These are phyloP conservation scores for Cyprinodon tularosa DNA, from an alignment of 2,113 vertebrate species.

Conservation along the genomic window DNA sequence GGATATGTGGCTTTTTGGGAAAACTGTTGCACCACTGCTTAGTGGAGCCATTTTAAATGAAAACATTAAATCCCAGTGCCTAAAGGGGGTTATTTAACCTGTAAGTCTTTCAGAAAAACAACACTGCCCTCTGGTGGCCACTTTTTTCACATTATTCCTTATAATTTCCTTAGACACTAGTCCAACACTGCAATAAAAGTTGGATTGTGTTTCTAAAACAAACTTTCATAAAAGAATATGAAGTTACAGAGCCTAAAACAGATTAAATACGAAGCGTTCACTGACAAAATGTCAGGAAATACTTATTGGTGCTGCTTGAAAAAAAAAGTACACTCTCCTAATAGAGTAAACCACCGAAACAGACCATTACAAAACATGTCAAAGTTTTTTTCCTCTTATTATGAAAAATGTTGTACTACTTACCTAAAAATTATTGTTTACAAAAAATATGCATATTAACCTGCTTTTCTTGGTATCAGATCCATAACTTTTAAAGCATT, in stretches of 20 bases:
- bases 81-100: not conserved
- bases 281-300: not conserved
- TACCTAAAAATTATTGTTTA: too few relatives aligned
- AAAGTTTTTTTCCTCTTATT: too few relatives aligned
- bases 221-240: not conserved
- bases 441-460: not conserved
- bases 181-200: not conserved
- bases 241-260: not conserved
- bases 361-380: too few relatives aligned
- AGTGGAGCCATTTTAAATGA: not conserved
- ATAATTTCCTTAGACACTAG: not conserved
- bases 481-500: too few relatives aligned
- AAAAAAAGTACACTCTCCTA: not conserved
- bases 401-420: too few relatives aligned
- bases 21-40: not conserved
- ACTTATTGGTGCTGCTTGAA: not conserved
- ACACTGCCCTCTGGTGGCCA: conserved; percentile 52
- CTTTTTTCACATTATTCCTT: conserved; percentile 1
- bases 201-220: not conserved
- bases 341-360: too few relatives aligned
- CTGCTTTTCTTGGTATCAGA: too few relatives aligned
- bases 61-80: not conserved
- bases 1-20: not conserved
- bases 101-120: not conserved
- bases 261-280: not conserved